A percentile compares a stretch with the other conserved stretches of the same genome.
These are phyloP conservation scores for Ascaphus truei DNA, from an alignment of 2,113 vertebrate species.

Conservation along the genomic window DNA sequence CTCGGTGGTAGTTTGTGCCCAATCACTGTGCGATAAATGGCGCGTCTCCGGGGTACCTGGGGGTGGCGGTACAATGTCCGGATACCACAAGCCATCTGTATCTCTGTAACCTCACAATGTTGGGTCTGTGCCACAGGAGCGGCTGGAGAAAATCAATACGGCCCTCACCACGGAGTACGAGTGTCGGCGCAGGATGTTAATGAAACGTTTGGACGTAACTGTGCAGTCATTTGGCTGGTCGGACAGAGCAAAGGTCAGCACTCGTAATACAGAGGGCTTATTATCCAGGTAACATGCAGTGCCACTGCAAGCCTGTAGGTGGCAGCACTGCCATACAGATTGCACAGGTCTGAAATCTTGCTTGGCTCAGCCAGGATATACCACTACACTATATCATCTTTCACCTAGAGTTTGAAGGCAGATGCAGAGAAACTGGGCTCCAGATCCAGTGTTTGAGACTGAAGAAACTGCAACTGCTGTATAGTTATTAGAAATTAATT, in stretches of 20 bases:
- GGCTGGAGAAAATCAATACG: slow-evolving; percentile 75
- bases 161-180: slow-evolving; percentile 82
- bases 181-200: slow-evolving; percentile 87
- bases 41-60: too few species aligned
- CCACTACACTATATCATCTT: too few species aligned
- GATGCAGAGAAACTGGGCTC: too few species aligned
- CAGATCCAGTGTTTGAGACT: too few species aligned
- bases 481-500: too few species aligned
- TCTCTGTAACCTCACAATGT: background rate
- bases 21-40: too few species aligned
- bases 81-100: background rate
- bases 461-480: too few species aligned
- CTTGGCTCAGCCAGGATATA: too few species aligned
- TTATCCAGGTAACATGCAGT: background rate
- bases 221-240: slow-evolving; percentile 97
- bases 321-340: too few species aligned
- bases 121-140: slow-evolving; percentile 58
- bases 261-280: background rate
- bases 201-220: slow-evolving; percentile 93
- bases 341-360: background rate
- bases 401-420: too few species aligned
- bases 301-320: slow-evolving; percentile 41
- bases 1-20: too few species aligned
- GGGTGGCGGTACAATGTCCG: background rate
- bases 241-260: slow-evolving; percentile 83